Evolutionary conservation across 1,140 invertebrate species (phyloP), one percentile per base, ranked within the genome.

Genomic region (Dolichoris vasculosae): DNA sequence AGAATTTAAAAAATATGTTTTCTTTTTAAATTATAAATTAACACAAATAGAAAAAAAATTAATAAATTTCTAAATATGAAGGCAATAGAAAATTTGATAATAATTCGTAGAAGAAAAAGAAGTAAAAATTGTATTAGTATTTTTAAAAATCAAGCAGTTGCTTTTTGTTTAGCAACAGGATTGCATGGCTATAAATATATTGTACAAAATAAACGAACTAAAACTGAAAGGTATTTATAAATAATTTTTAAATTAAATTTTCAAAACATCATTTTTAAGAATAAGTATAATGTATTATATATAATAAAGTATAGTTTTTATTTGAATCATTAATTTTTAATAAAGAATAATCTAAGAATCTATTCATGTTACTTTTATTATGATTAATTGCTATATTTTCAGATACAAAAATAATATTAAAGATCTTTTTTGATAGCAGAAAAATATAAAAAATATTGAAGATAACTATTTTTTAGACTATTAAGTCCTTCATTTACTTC

Each of bases 141-240:
- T 13, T 51, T 82, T 7, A 89, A 88, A 30, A 88, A 75, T 32
- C 89, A 91, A 13, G 81, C 88, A 0, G 67, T 38, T 23, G 87
- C 88, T 51, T 91, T 91, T 86, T 91, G 90, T 63, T 86, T 87
- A 6, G 82, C 86, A 0, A 91, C 91, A 2, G 88, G 89, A 48
- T 83, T 91, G 0, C 91, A 91, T n/a, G 91, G 91, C 8, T 91
- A 90, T 55, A 91, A 90, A 63, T 91, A 91, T n/a, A 90, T 91
- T 20, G 89, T 85, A 3, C 88, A 91, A 32, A 64, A 40, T 43
- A 80, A 89, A 35, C 89, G 89, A 38, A 83, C 89, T 0, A 88
- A 82, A 69, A 32, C 64, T 15, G 90, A 91, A 48, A 85, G 90
- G 91, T 91, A 86, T 43, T 2, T 32, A 48, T 32, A n/a, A 32